Conservation (phyloP, 2,888 invertebrate genomes). For the Congeria kusceri region DNA sequence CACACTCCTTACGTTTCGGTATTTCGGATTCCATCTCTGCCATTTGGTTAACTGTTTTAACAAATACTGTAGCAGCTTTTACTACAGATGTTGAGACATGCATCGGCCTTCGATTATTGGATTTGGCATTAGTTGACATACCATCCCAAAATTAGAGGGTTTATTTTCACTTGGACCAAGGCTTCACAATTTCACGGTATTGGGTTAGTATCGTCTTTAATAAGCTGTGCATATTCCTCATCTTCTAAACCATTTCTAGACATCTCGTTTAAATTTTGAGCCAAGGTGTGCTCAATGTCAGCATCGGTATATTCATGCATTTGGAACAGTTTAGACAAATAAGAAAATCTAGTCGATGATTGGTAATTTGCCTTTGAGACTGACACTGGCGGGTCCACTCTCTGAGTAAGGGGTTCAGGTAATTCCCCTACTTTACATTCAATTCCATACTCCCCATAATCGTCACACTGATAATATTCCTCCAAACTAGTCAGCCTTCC, state of each 20-base stretch:
- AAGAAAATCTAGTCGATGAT: no score
- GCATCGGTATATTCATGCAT: no score
- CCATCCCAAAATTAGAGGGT: constrained; percentile 39
- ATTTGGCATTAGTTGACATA: constrained; percentile 6
- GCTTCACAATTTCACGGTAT: constrained; percentile 42
- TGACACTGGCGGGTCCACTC: no score
- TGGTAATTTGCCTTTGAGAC: no score
- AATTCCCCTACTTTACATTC: no score
- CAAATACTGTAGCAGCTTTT: constrained; percentile 41
- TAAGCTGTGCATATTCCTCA: constrained; percentile 25
- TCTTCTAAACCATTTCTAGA: constrained; percentile 44
- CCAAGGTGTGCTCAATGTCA: background rate
- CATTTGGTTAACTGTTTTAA: constrained; percentile 37
- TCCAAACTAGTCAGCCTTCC: no score
- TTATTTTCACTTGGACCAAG: constrained; percentile 29
- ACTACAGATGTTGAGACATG: constrained; percentile 31
- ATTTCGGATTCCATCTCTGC: constrained; percentile 13
- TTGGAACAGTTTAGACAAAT: no score
- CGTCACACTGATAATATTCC: no score
- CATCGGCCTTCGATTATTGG: constrained; percentile 33
- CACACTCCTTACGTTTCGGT: background rate
- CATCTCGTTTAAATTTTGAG: constrained; percentile 34
- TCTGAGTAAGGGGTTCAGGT: no score
- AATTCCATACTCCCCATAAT: no score
- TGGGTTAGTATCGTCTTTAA: constrained; percentile 35